phyloP scores from a whole-genome alignment of 2,888 invertebrate genomes.

The Phyllotreta striolata region DNA sequence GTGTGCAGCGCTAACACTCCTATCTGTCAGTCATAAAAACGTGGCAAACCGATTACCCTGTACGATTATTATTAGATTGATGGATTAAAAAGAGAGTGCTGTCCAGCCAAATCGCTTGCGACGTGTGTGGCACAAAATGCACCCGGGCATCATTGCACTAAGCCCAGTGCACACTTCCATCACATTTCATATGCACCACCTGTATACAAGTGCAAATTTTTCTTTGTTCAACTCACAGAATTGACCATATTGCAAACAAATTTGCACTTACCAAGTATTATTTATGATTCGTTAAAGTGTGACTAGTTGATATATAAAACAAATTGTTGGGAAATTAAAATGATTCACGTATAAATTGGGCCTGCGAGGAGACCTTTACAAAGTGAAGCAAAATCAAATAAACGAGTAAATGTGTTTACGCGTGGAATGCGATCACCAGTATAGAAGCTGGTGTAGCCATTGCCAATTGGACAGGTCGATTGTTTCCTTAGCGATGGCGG shows the following conservation, averaged over 20 bases:
- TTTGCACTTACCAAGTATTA: too few relatives aligned
- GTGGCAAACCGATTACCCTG: slow-evolving; percentile 38
- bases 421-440: slow-evolving; percentile 22
- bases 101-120: slow-evolving; percentile 36
- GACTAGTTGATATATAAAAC: too few relatives aligned
- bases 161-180: background rate
- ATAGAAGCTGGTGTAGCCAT: slow-evolving; percentile 27
- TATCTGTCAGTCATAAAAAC: slow-evolving; percentile 38
- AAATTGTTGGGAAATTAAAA: too few relatives aligned
- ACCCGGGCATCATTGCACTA: slow-evolving; percentile 26
- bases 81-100: slow-evolving; percentile 39
- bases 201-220: too few relatives aligned
- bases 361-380: slow-evolving; percentile 15
- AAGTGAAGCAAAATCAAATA: slow-evolving; percentile 26
- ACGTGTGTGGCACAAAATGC: slow-evolving; percentile 37
- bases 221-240: too few relatives aligned
- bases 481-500: slow-evolving; percentile 36
- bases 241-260: too few relatives aligned
- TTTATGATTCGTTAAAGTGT: too few relatives aligned
- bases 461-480: slow-evolving; percentile 32
- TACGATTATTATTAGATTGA: slow-evolving; percentile 39
- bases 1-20: slow-evolving; percentile 27
- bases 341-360: slow-evolving; percentile 22
- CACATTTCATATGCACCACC: too few relatives aligned
- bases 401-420: slow-evolving; percentile 26